Evolutionary conservation across 2,113 vertebrate species (phyloP), one percentile per base, ranked within the genome.

Genomic region (Spea multiplicata): DNA sequence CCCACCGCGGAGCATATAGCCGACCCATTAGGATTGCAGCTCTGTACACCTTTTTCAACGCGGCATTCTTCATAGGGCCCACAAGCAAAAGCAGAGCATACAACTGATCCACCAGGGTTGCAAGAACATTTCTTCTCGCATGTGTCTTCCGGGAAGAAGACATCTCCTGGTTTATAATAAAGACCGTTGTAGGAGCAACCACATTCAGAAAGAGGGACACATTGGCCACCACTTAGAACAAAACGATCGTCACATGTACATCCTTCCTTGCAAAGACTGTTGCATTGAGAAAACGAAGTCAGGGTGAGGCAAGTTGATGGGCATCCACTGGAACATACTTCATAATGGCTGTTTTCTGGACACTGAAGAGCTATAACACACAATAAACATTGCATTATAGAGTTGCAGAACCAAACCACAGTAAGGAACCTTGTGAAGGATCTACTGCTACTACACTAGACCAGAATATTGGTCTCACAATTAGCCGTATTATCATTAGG

Each of bases 251-350:
- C 77, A 17, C 93, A 94, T 75, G 92, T 89, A 77, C 93, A 94
- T 46, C 92, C 93, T 80, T 94, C 93, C 0, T 88, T 92, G 85
- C 92, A 94, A 9, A 89, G 88, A 82, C 92, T 88, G 74, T 84
- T 86, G 52, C 93, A 94, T 49, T 91, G 91, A 75, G 93, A 81
- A 4, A 91, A 88, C 4, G 92, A 74, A 0, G 91, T 91, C 77
- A 94, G 84, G 80, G 93, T 91, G 0, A 91, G 91, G 82, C 93
- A 94, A 74, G 93, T 92, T 1, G 91, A 84, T 0, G 93, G 92
- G 72, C 93, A 94, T 59, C 91, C 89, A 7, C 80, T 94, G 14
- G 91, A 91, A 81, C 93, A 94, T 17, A 94, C 87, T 73, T 93
- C 87, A 71, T 94, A 94, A 61, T 84, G 82, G 84, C 93, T 93